Conservation (phyloP, 1,140 invertebrate genomes). For the Sarcophaga bullata region DNA sequence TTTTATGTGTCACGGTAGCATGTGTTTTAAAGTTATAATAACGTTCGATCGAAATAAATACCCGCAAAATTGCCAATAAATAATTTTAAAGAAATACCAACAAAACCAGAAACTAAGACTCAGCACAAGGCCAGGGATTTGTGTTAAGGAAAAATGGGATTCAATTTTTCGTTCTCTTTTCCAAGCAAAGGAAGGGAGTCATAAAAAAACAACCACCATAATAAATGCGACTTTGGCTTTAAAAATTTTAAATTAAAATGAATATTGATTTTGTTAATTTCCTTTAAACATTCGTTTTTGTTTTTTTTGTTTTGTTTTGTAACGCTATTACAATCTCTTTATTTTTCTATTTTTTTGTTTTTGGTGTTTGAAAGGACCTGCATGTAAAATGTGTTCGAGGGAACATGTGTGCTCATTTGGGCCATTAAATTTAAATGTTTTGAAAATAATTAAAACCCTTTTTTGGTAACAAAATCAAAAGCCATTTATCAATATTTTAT, state of each 20-base stretch:
- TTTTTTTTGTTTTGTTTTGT: not conserved
- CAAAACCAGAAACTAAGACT: not conserved
- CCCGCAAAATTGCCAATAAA: not conserved
- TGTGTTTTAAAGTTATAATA: not conserved
- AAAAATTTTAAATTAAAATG: not conserved
- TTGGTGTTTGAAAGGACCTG: not conserved
- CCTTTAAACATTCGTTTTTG: not conserved
- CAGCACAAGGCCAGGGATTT: constrained; percentile 16
- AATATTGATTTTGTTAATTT: not conserved
- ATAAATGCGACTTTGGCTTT: not conserved
- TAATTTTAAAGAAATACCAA: not conserved
- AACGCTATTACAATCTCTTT: not conserved
- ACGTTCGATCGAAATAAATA: not conserved
- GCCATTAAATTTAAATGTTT: constrained; percentile 5
- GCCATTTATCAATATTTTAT: not conserved
- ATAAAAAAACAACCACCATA: not conserved
- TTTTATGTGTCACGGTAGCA: constrained; percentile 26
- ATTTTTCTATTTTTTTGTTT: not conserved
- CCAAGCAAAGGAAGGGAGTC: not conserved
- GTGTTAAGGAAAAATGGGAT: not conserved
- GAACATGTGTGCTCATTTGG: not conserved
- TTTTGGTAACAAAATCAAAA: not conserved
- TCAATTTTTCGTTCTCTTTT: not conserved
- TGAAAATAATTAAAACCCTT: constrained; percentile 24
- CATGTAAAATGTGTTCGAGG: no score